phyloP scores from a whole-genome alignment of 2,797 vertebrate genomes.

The Myotis pilosus region DNA sequence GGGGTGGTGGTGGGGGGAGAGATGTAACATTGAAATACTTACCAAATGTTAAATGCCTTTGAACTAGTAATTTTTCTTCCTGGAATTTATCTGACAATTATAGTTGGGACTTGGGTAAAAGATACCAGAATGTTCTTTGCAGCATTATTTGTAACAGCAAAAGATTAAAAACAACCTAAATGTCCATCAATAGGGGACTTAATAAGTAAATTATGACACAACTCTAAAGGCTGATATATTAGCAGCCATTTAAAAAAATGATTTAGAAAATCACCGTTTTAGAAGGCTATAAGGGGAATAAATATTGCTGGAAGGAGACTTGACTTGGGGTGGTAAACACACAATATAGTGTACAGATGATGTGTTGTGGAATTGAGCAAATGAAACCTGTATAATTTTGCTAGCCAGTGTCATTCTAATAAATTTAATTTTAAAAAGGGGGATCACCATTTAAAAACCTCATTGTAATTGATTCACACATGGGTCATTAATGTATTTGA shows the following conservation, averaged over 20 bases:
- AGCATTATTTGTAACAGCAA: slow-evolving; percentile 13
- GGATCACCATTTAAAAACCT: background rate
- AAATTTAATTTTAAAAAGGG: background rate
- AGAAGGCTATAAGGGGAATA: background rate
- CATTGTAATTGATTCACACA: background rate
- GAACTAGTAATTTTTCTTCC: background rate
- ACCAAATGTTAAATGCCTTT: slow-evolving; percentile 29
- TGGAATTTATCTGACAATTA: background rate
- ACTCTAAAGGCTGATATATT: background rate
- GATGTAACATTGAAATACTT: background rate
- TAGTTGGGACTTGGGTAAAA: background rate
- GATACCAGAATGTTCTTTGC: background rate
- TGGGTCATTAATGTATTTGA: background rate
- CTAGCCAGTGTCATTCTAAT: background rate
- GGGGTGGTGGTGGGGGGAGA: no score
- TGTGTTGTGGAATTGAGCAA: background rate
- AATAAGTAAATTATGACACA: background rate
- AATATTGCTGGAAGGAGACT: background rate
- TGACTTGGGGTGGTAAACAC: background rate
- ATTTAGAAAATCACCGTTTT: background rate
- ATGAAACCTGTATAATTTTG: background rate
- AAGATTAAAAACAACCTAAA: background rate
- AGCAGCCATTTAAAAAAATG: background rate
- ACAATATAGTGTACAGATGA: background rate
- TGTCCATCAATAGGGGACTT: background rate